Base-by-base conservation (phyloP, 2,888 invertebrate genomes). In the Parelbella ahira region DNA sequence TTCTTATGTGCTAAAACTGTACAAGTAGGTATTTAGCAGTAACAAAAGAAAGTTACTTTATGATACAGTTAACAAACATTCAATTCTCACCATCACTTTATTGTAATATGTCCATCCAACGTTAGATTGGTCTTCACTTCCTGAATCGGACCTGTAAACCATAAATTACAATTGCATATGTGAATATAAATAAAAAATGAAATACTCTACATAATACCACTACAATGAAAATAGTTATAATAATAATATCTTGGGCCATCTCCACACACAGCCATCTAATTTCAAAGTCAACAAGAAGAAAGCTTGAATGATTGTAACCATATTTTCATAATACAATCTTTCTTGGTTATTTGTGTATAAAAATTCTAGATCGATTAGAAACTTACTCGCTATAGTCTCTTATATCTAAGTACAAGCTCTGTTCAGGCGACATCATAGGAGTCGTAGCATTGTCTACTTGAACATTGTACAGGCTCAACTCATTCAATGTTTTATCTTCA, bases 91-190 rank as follows among this genome's bases (percentile, higher is more conserved):
- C 88, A 93, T 89, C 44, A 93, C 90, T 81, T 92, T 92, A 58
- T 92, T 90, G 58, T 93, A 93, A 65, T 93, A 91, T 2, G 92
- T 93, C 89, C 91, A 91, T 48, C 92, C 92, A 53, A 91, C 86
- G 66, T 90, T 90, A 12, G 89, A 88, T 28, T 89, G 86, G 57
- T 88, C 89, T 56, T 77, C 76, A 51, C 89, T 89, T 36, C 88
- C 88, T 39, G 81, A 74, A 38, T 90, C 90, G 29, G 87, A 88
- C 42, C 88, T 87, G 77, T 76, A 58, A 47, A 44, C 48, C n/a
- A n/a, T n/a, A 45, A 50, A 45, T 28, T 38, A 30, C 8, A 23
- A 30, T 19, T 20, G 9, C n/a, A 8, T 29, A 41, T 11, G 1
- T 15, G 15, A 15, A 15, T 15, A 15, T 15, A 15, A 15, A 15